A percentile compares a stretch with the other conserved stretches of the same genome.
phyloP scores from a whole-genome alignment of 92 coral and sea anemone species.

The Blastomussa wellsi region DNA sequence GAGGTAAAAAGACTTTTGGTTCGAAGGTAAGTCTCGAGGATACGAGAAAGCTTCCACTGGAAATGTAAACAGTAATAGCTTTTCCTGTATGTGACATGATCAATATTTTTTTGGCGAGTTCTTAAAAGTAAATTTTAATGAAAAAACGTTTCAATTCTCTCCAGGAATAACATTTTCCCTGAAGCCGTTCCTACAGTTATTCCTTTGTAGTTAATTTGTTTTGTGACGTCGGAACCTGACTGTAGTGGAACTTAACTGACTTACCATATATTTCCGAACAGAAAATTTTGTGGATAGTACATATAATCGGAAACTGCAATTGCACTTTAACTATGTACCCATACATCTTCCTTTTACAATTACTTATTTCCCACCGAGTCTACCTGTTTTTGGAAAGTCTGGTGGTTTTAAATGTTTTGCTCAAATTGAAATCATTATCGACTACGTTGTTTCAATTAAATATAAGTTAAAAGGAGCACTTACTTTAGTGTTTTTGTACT shows the following conservation, averaged over 20 bases:
- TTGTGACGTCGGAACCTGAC: background rate
- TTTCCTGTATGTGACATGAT: background rate
- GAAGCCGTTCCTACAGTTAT: background rate
- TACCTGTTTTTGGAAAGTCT: background rate
- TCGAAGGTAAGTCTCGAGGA: too few species aligned
- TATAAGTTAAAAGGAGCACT: background rate
- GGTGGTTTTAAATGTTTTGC: background rate
- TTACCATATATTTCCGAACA: background rate
- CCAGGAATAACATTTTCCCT: background rate
- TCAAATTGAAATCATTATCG: constrained; percentile 2
- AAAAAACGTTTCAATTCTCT: background rate
- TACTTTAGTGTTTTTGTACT: background rate
- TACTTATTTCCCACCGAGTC: background rate
- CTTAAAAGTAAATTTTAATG: background rate
- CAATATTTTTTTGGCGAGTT: background rate
- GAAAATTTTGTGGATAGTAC: background rate
- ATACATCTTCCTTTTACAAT: background rate
- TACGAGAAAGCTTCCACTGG: too few species aligned
- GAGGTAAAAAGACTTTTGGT: too few species aligned
- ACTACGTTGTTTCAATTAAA: background rate
- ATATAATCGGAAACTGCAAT: background rate
- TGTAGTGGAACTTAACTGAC: background rate
- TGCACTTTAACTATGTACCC: background rate
- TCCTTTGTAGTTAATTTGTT: background rate
- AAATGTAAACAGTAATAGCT: too few species aligned